These are phyloP conservation scores for Pardalotus punctatus DNA, from an alignment of 2,113 vertebrate species.

Conservation along the genomic window DNA sequence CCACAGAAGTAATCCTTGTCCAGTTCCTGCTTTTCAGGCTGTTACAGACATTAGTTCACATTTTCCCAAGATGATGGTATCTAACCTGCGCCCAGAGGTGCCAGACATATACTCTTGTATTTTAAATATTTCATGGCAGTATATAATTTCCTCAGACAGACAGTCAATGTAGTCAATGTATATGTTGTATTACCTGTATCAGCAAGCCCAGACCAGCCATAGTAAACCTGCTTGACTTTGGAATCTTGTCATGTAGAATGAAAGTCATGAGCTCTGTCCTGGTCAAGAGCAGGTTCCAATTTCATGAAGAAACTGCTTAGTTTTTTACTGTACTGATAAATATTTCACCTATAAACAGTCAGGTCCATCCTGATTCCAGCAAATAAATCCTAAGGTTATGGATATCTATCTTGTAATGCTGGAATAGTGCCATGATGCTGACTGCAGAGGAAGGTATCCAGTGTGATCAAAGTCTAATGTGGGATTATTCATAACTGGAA, in stretches of 20 bases:
- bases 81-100: background rate
- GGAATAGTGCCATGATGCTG: background rate
- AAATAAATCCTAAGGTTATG: background rate
- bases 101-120: rapidly evolving
- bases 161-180: no score
- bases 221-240: background rate
- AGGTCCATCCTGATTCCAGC: background rate
- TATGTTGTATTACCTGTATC: background rate
- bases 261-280: background rate
- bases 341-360: background rate
- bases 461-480: background rate
- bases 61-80: background rate
- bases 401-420: background rate
- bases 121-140: background rate
- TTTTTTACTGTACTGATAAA: background rate
- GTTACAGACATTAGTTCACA: background rate
- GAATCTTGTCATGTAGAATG: background rate
- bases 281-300: background rate
- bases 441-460: background rate
- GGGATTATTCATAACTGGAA: background rate
- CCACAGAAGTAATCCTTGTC: background rate
- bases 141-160: background rate
- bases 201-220: background rate
- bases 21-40: background rate
- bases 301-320: background rate